A percentile compares a stretch with the other conserved stretches of the same genome.
Evolutionary conservation across 2,797 vertebrate species (phyloP).

Genomic region (Pipistrellus kuhlii): DNA sequence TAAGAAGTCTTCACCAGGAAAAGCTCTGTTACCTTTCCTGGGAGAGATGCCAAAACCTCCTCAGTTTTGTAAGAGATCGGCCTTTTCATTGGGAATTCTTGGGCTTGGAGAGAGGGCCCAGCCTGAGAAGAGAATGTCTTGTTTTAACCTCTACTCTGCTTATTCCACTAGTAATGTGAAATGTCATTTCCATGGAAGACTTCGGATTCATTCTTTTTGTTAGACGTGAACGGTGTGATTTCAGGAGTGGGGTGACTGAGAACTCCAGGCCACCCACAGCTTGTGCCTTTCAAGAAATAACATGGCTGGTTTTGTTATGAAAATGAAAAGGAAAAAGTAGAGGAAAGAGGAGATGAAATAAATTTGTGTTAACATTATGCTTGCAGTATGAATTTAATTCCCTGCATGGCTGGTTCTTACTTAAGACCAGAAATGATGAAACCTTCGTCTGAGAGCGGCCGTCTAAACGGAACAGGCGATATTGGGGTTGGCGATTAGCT

Average conservation of each 20-base stretch:
- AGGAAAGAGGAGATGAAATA: neutral
- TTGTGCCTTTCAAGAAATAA: constrained; percentile 38
- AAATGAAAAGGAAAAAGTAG: neutral
- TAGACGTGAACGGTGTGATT: neutral
- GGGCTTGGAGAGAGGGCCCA: neutral
- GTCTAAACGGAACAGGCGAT: neutral
- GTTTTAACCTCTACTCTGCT: neutral
- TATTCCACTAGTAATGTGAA: neutral
- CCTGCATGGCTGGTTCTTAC: constrained; percentile 60
- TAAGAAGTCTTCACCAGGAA: neutral
- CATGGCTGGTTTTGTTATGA: constrained; percentile 45
- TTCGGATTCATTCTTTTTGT: constrained; percentile 38
- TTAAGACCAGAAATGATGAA: constrained; percentile 50
- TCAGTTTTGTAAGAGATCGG: neutral
- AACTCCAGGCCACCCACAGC: neutral
- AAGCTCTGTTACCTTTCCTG: neutral
- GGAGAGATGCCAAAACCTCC: neutral
- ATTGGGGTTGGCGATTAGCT: constrained; percentile 57
- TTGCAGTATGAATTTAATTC: constrained; percentile 56
- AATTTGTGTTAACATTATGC: constrained; percentile 48
- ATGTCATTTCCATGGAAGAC: neutral
- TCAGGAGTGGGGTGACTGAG: neutral
- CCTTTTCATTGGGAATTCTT: neutral
- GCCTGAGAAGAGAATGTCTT: neutral
- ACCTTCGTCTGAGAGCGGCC: neutral